These are phyloP conservation scores for Nephrotoma flavescens DNA, from an alignment of 2,888 invertebrate species.

Conservation along the genomic window DNA sequence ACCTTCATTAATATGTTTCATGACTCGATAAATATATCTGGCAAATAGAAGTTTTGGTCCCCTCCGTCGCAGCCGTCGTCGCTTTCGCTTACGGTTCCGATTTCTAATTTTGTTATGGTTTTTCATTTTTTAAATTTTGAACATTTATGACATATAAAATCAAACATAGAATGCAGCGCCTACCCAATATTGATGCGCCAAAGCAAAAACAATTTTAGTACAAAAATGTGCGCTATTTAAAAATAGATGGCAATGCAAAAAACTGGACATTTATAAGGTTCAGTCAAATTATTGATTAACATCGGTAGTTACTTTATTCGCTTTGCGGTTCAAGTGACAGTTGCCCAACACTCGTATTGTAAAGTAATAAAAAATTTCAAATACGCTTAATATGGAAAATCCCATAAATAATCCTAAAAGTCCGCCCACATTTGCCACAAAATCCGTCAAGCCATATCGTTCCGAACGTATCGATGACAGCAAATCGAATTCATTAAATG, in stretches of 20 bases:
- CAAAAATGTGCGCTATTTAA: not conserved
- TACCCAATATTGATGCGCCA: not conserved
- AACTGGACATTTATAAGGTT: not conserved
- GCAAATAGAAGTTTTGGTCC: not conserved
- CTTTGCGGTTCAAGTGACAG: not conserved
- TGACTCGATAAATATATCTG: not conserved
- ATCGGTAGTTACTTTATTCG: too few relatives aligned
- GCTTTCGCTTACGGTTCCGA: not conserved
- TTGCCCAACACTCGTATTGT: not conserved
- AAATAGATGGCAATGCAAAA: not conserved
- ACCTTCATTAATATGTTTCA: not conserved
- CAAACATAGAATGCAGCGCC: not conserved
- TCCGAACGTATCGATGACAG: slow-evolving; percentile 43
- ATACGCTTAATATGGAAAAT: slow-evolving; percentile 16
- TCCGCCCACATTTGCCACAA: slow-evolving; percentile 46
- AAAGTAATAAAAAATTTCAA: slow-evolving; percentile 32
- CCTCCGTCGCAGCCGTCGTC: too few relatives aligned
- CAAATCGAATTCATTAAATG: slow-evolving; percentile 49
- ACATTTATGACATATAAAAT: not conserved
- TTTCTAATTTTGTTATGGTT: not conserved
- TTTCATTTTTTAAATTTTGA: not conserved
- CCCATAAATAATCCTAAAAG: slow-evolving; percentile 31
- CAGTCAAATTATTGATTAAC: not conserved
- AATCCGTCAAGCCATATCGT: slow-evolving; percentile 43
- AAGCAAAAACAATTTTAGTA: not conserved